Percentiles rank a stretch among this genome's conserved stretches.
Conservation (phyloP, 2,113 vertebrate species). For the Epinephelus moara region DNA sequence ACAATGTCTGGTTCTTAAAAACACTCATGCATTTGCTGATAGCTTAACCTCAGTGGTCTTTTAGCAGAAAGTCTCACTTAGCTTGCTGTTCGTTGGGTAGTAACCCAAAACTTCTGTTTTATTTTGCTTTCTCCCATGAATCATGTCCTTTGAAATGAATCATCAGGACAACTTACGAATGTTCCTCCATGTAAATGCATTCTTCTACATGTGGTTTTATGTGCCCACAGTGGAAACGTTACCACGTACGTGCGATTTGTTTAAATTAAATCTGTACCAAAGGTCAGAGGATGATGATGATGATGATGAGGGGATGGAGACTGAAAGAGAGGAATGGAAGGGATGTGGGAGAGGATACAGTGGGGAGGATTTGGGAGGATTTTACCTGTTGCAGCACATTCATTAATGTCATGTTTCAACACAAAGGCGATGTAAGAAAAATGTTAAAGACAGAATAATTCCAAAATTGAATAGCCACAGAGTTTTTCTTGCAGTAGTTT, state of each 20-base stretch:
- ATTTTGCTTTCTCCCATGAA: constrained; percentile 51
- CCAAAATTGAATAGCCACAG: background rate
- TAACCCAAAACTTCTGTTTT: constrained; percentile 55
- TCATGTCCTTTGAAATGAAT: constrained; percentile 53
- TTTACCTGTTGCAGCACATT: background rate
- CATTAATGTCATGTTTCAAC: constrained; percentile 4
- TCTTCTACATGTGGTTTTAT: constrained; percentile 46
- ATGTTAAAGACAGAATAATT: background rate
- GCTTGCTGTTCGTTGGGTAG: constrained; percentile 1
- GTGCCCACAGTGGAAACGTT: constrained; percentile 44
- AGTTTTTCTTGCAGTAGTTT: background rate
- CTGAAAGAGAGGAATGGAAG: background rate
- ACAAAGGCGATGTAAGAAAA: constrained; percentile 2
- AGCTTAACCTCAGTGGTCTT: constrained; percentile 9
- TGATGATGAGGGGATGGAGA: constrained; percentile 6
- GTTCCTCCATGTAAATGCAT: constrained; percentile 46
- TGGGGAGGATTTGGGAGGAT: constrained; percentile 18
- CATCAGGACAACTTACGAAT: constrained; percentile 35
- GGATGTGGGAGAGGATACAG: constrained; percentile 21
- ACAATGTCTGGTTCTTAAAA: constrained; percentile 15
- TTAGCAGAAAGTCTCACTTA: constrained; percentile 10
- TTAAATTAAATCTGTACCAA: constrained; percentile 29
- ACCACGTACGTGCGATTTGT: constrained; percentile 12
- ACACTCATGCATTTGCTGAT: constrained; percentile 30
- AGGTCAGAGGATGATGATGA: constrained; percentile 28